phyloP scores from a whole-genome alignment of 2,888 invertebrate species.

The Brachyopa scutellaris region DNA sequence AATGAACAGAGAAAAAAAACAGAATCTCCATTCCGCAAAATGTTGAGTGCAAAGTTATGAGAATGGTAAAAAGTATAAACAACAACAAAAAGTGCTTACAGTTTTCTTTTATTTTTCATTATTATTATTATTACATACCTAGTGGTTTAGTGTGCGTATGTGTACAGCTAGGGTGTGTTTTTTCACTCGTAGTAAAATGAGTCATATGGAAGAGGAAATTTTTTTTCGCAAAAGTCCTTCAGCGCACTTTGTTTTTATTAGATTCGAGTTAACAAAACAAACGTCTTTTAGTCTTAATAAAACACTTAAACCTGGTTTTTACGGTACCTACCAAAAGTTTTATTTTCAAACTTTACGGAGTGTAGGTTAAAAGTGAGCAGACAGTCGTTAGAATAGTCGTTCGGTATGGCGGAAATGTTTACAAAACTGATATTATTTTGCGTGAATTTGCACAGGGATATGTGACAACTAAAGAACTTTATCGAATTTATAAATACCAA shows the following conservation, averaged over 20 bases:
- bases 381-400: too few species aligned
- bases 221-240: constrained; percentile 15
- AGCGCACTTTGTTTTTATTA: constrained; percentile 5
- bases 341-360: not conserved
- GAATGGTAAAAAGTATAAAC: constrained; percentile 39
- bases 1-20: constrained; percentile 13
- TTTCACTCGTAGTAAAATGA: too few species aligned
- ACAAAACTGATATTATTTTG: too few species aligned
- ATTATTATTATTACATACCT: not conserved
- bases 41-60: constrained; percentile 45
- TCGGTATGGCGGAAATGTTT: too few species aligned
- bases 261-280: too few species aligned
- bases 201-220: constrained; percentile 1
- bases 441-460: too few species aligned
- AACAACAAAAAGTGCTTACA: constrained; percentile 16
- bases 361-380: not conserved
- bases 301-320: not conserved
- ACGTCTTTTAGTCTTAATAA: too few species aligned
- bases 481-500: too few species aligned
- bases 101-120: not conserved
- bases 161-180: too few species aligned
- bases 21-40: constrained; percentile 26
- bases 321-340: constrained; percentile 12
- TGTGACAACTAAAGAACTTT: too few species aligned
- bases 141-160: not conserved